Evolutionary conservation across 1,140 invertebrate species (phyloP).

Genomic region (Atopsyche davidsoni): DNA sequence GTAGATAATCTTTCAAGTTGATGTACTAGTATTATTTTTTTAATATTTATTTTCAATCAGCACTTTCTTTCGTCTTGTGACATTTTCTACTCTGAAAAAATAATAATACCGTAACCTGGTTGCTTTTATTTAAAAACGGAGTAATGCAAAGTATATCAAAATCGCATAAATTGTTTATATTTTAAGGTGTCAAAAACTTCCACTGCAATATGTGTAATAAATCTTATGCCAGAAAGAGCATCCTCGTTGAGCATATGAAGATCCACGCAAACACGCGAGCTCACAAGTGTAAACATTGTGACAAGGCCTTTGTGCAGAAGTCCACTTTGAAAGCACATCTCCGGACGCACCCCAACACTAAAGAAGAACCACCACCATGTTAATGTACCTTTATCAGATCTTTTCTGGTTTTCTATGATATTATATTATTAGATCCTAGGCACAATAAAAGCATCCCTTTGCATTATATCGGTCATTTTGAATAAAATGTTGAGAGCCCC

Average conservation of each 20-base stretch:
- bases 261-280: slow-evolving; percentile 54
- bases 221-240: slow-evolving; percentile 56
- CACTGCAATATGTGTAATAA: slow-evolving; percentile 7
- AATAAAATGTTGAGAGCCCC: not conserved
- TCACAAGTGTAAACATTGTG: slow-evolving; percentile 55
- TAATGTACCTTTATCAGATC: slow-evolving; percentile 1
- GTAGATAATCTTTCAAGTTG: slow-evolving; percentile 1
- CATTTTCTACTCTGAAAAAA: not conserved
- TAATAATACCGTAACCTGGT: not conserved
- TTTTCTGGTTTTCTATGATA: too few relatives aligned
- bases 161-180: not conserved
- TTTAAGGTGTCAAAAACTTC: slow-evolving; percentile 6
- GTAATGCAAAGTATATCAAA: not conserved
- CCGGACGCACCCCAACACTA: slow-evolving; percentile 38
- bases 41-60: not conserved
- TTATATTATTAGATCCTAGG: too few relatives aligned
- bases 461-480: not conserved
- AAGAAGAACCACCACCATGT: not conserved
- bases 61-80: not conserved
- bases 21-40: not conserved
- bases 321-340: slow-evolving; percentile 45
- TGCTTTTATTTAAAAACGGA: not conserved
- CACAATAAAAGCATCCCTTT: too few relatives aligned
- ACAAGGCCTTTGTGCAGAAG: slow-evolving; percentile 56
- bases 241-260: slow-evolving; percentile 64